A percentile compares a stretch with the other conserved stretches of the same genome.
phyloP scores from a whole-genome alignment of 2,797 vertebrate genomes.

The Remorina albescens region DNA sequence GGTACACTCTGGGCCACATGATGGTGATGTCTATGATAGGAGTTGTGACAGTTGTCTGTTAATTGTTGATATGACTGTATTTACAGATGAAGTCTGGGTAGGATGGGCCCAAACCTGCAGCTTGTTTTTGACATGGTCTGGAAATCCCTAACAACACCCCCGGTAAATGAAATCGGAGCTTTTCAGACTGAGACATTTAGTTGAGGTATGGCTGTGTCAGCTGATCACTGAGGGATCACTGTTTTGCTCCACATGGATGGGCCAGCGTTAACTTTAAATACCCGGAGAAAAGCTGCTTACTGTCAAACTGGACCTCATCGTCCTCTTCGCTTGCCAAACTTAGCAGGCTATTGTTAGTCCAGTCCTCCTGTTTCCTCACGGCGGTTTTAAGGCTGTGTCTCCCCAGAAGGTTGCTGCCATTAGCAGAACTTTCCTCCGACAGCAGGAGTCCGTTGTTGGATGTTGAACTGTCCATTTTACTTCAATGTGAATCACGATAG shows the following conservation, averaged over 20 bases:
- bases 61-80: neutral
- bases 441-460: constrained; percentile 4
- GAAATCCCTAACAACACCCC: neutral
- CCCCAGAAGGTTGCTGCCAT: constrained; percentile 42
- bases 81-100: neutral
- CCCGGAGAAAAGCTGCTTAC: constrained; percentile 68
- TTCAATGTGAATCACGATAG: neutral
- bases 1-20: neutral
- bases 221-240: neutral
- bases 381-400: constrained; percentile 14
- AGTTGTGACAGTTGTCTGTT: neutral
- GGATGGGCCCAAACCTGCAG: neutral
- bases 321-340: constrained; percentile 71
- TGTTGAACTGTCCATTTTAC: constrained; percentile 57
- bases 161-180: too few relatives aligned
- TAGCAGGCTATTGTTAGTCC: constrained; percentile 45
- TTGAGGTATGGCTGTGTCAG: too few relatives aligned
- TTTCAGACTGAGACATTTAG: too few relatives aligned
- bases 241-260: accelerated
- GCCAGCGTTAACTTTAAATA: neutral
- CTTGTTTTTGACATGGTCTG: neutral
- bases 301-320: constrained; percentile 84
- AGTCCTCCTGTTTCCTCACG: constrained; percentile 17
- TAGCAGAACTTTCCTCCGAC: constrained; percentile 76
- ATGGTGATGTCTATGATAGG: neutral